Percentiles rank a stretch among this genome's conserved stretches.
These are phyloP conservation scores for Pogonomyrmex californicus DNA, from an alignment of 1,140 invertebrate genomes.

Conservation along the genomic window DNA sequence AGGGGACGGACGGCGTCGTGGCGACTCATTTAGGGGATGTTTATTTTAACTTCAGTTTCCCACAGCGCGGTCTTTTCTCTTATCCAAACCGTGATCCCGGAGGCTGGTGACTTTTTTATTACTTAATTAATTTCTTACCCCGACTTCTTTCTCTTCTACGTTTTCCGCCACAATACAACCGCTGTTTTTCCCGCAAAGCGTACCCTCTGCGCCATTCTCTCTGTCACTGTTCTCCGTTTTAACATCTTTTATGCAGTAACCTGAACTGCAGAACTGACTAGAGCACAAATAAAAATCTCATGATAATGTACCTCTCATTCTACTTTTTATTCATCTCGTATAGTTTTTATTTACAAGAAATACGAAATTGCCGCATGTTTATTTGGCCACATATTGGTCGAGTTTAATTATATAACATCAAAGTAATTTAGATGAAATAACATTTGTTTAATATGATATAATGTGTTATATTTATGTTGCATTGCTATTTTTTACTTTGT, in stretches of 20 bases:
- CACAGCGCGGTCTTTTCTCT: conserved; percentile 34
- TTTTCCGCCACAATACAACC: conserved; percentile 35
- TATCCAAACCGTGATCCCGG: conserved; percentile 11
- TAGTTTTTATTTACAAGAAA: too few relatives aligned
- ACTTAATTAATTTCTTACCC: conserved; percentile 83
- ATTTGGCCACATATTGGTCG: too few relatives aligned
- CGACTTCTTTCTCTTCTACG: conserved; percentile 67
- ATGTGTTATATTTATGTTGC: too few relatives aligned
- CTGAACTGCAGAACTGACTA: too few relatives aligned
- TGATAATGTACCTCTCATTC: too few relatives aligned
- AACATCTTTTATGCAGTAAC: conserved; percentile 11
- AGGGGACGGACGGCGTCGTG: conserved; percentile 68
- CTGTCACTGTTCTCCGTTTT: conserved; percentile 11
- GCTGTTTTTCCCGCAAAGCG: neutral
- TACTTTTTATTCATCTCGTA: too few relatives aligned
- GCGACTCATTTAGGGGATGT: conserved; percentile 85
- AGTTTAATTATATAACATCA: too few relatives aligned
- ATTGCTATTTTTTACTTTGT: too few relatives aligned
- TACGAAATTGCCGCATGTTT: too few relatives aligned
- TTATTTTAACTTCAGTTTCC: conserved; percentile 84
- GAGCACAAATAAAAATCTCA: too few relatives aligned
- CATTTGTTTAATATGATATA: too few relatives aligned
- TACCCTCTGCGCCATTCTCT: conserved; percentile 34
- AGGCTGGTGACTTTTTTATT: conserved; percentile 83
- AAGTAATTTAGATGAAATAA: too few relatives aligned